phyloP scores from a whole-genome alignment of 2,888 invertebrate genomes.

The Agelastica alni region DNA sequence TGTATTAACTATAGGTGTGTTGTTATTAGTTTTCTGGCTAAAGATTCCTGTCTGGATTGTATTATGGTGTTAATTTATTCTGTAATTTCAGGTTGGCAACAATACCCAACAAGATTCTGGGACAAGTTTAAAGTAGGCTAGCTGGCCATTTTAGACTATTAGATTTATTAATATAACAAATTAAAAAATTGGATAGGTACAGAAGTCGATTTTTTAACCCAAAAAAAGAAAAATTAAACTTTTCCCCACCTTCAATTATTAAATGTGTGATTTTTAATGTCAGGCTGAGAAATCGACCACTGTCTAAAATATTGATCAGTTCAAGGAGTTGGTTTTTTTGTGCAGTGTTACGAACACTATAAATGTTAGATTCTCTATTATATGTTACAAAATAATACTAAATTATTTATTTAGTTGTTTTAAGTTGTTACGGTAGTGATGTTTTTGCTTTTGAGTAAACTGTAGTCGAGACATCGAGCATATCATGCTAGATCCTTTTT shows the following conservation, averaged over 20 bases:
- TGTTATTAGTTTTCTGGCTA: no score
- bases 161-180: constrained; percentile 55
- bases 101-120: constrained; percentile 53
- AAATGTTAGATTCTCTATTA: constrained; percentile 56
- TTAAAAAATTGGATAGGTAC: constrained; percentile 52
- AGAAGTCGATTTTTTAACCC: constrained; percentile 37
- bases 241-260: constrained; percentile 28
- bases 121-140: constrained; percentile 54
- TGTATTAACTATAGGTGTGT: no score
- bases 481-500: constrained; percentile 26
- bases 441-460: constrained; percentile 36
- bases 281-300: constrained; percentile 34
- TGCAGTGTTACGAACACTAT: constrained; percentile 53
- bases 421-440: constrained; percentile 44
- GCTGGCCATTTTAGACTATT: constrained; percentile 52
- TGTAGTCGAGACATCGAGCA: constrained; percentile 31
- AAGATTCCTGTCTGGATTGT: no score
- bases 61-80: no score
- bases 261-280: constrained; percentile 34
- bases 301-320: constrained; percentile 44
- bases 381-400: constrained; percentile 50
- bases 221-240: constrained; percentile 6
- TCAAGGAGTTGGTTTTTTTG: constrained; percentile 51
- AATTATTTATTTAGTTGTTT: constrained; percentile 51
- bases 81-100: constrained; percentile 53